Base-by-base conservation (phyloP, 2,113 vertebrate species). In the Patagioenas fasciata region DNA sequence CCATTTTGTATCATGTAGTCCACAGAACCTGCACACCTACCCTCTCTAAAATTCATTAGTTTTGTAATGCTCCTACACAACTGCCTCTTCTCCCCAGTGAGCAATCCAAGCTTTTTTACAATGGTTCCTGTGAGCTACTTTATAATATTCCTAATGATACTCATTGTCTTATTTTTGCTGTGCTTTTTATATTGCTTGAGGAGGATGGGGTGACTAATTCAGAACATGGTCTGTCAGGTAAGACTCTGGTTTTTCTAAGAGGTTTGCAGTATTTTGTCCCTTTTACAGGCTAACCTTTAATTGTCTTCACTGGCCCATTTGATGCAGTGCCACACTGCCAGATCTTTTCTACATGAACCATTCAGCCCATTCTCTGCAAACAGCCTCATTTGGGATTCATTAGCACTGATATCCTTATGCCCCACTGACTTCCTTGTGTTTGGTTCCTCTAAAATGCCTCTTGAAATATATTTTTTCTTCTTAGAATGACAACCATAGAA, bases 1-100 rank as follows among this genome's bases (percentile, higher is more conserved):
- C 53, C 36, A 32, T 51, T 88, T 84, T 81, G 13, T 86, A 13
- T 60, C 36, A 13, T 6, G 44, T 31, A 84, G 57, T 50, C 65
- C 80, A 53, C 20, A 81, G 82, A 80, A 81, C 38, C 61, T 90
- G 51, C 44, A 72, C 61, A 78, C 80, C 58, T 88, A 40, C 61
- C 48, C 51, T 64, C 51, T 86, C 40, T 89, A 84, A 93, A 91
- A 96, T 95, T 91, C 29, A 79, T 75, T 85, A 92, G 72, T 53
- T 96, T 84, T 88, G 44, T 71, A 80, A 64, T 62, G 74, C 38
- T 91, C 48, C 77, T 74, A n/a, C 48, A 60, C 12, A 78, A 15
- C 36, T 44, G 10, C 69, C 69, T 93, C n/a, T 66, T 61, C 67
- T 88, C 91, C 79, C 56, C 12, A 8, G 51, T 56, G 85, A 88